These are phyloP conservation scores for Archilochus colubris DNA, from an alignment of 2,113 vertebrate genomes.

Conservation along the genomic window DNA sequence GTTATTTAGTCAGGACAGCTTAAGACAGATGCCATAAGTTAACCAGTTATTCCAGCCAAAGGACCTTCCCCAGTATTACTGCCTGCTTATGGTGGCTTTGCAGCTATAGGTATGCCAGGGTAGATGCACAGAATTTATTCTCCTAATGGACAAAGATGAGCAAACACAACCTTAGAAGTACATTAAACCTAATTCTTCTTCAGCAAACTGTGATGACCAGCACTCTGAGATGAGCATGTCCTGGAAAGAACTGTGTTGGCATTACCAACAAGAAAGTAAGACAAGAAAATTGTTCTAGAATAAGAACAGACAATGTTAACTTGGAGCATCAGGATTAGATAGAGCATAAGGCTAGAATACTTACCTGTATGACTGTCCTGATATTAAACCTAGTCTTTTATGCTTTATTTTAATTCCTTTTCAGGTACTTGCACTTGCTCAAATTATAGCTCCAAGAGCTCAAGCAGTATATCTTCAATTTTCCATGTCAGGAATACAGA, in stretches of 20 bases:
- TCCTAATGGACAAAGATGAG: not conserved
- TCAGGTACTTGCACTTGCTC: not conserved
- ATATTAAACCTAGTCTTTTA: not conserved
- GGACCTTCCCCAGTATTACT: not conserved
- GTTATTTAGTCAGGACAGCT: not conserved
- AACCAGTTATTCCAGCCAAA: not conserved
- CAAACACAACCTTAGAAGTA: not conserved
- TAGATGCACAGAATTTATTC: not conserved
- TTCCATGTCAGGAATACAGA: not conserved
- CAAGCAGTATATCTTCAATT: not conserved
- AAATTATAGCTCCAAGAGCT: not conserved
- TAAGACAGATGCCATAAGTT: not conserved
- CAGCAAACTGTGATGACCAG: not conserved
- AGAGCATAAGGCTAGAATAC: not conserved
- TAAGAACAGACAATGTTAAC: not conserved
- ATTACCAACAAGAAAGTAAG: not conserved
- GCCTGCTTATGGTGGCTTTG: not conserved
- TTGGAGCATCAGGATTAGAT: not conserved
- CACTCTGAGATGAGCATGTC: not conserved
- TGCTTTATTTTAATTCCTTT: not conserved
- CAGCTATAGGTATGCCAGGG: not conserved
- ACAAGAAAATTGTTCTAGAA: not conserved
- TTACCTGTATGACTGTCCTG: not conserved
- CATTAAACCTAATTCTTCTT: not conserved
- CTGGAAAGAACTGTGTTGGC: not conserved